Evolutionary conservation across 2,797 vertebrate genomes (phyloP).

Genomic region (Anableps anableps): DNA sequence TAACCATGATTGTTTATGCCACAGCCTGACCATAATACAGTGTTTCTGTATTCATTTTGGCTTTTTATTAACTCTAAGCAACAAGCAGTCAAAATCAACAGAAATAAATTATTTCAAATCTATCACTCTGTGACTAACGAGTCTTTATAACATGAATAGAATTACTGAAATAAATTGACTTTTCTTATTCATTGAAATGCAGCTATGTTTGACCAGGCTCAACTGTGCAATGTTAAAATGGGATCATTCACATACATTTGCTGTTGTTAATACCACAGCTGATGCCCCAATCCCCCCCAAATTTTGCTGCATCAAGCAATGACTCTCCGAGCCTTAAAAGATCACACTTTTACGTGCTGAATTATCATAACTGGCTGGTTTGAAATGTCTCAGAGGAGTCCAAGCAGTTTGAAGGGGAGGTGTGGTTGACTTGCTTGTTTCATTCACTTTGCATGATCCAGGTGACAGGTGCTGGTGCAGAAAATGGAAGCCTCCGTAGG

Average conservation of each 20-base stretch:
- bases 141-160: background rate
- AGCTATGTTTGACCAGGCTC: no score
- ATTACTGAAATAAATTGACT: background rate
- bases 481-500: conserved; percentile 70
- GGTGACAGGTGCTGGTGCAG: conserved; percentile 75
- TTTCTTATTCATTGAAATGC: background rate
- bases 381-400: conserved; percentile 41
- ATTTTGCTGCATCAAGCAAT: conserved; percentile 33
- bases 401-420: conserved; percentile 13
- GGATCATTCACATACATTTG: conserved; percentile 3
- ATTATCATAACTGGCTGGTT: conserved; percentile 63
- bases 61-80: no score
- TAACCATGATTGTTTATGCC: no score
- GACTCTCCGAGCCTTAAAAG: conserved; percentile 37
- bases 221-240: no score
- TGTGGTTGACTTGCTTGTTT: conserved; percentile 58
- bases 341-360: conserved; percentile 51
- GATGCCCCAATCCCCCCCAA: conserved; percentile 21
- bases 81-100: no score
- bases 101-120: no score
- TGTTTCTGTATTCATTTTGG: no score
- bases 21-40: no score
- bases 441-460: conserved; percentile 60
- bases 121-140: background rate
- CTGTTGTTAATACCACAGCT: conserved; percentile 29